These are phyloP conservation scores for Bambusicola thoracicus DNA, from an alignment of 2,113 vertebrate genomes.

Conservation along the genomic window DNA sequence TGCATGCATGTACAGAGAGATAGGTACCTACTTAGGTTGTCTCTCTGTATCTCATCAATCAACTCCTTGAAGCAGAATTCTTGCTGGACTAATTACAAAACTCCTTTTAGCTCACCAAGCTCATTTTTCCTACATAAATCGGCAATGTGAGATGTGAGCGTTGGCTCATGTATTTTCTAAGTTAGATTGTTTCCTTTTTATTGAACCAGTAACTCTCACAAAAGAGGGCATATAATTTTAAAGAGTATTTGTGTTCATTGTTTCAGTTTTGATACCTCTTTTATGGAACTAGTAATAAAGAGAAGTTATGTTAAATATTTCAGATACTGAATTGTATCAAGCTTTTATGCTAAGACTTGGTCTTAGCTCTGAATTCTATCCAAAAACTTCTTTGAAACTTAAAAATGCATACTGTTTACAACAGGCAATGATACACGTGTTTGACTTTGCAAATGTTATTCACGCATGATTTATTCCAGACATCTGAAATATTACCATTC, in stretches of 20 bases:
- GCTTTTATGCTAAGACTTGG: not conserved
- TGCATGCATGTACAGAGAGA: not conserved
- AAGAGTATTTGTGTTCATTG: not conserved
- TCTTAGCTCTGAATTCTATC: not conserved
- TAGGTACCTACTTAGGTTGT: not conserved
- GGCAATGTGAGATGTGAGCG: not conserved
- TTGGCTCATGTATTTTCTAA: not conserved
- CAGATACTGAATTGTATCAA: not conserved
- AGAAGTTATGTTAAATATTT: not conserved
- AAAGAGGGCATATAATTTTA: not conserved
- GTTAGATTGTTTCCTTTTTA: not conserved
- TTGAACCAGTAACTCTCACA: not conserved
- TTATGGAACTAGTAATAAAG: not conserved
- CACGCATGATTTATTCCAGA: not conserved
- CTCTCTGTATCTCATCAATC: not conserved
- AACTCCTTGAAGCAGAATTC: not conserved
- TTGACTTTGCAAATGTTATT: not conserved
- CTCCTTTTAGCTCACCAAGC: not conserved
- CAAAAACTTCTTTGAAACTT: not conserved
- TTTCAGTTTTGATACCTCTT: not conserved
- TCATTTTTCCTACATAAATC: not conserved
- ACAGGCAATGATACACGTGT: not conserved
- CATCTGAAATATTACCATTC: not conserved
- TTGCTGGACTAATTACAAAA: not conserved
- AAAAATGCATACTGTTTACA: not conserved